Evolutionary conservation across 2,113 vertebrate genomes (phyloP).

Genomic region (Struthio camelus): DNA sequence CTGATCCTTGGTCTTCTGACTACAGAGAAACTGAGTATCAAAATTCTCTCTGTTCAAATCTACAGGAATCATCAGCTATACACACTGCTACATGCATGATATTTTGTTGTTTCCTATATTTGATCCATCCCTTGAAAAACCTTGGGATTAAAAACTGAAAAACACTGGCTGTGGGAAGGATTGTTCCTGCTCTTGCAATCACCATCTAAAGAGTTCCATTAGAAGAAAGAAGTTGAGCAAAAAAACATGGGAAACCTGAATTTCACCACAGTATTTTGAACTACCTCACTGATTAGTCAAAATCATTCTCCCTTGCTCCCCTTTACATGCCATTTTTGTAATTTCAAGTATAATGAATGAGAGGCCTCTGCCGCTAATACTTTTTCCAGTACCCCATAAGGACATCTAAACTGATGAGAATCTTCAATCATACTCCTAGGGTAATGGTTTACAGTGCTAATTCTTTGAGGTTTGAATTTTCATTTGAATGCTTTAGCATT

Average conservation of each 20-base stretch:
- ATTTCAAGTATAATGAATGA: conserved; percentile 4
- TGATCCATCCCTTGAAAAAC: not conserved
- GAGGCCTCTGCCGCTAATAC: not conserved
- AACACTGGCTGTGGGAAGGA: not conserved
- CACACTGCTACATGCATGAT: not conserved
- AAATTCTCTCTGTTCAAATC: not conserved
- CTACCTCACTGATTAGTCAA: not conserved
- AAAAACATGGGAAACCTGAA: not conserved
- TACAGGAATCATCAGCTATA: not conserved
- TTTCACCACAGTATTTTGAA: not conserved
- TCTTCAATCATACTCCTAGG: not conserved
- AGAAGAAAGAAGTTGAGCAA: not conserved
- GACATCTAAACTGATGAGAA: not conserved
- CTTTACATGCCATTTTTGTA: not conserved
- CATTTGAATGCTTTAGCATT: not conserved
- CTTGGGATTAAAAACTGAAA: not conserved
- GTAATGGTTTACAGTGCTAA: not conserved
- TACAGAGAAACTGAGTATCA: not conserved
- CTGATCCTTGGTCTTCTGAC: not conserved
- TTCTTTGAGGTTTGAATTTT: not conserved
- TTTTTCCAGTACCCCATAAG: not conserved
- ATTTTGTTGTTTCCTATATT: not conserved
- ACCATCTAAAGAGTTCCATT: not conserved
- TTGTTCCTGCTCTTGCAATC: not conserved
- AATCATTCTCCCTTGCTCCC: not conserved